These are phyloP conservation scores for Chrysomallon squamiferum DNA, from an alignment of 1,140 invertebrate species.

Conservation along the genomic window DNA sequence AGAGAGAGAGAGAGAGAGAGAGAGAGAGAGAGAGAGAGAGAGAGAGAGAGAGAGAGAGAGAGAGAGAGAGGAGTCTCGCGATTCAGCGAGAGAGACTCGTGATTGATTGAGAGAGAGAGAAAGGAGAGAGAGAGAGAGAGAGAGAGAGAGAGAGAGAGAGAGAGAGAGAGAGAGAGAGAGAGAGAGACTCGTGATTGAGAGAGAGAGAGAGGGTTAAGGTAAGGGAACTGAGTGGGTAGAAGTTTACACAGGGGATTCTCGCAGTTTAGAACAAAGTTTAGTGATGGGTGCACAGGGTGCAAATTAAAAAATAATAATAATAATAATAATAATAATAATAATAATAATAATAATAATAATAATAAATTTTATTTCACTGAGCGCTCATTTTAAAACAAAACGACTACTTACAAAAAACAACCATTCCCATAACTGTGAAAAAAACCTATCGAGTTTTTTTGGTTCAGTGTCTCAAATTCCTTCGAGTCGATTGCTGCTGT, in stretches of 20 bases:
- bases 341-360: too few species aligned
- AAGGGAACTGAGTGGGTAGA: neutral
- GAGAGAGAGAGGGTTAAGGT: neutral
- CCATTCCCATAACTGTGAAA: too few species aligned
- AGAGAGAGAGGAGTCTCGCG: neutral
- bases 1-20: neutral
- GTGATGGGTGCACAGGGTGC: neutral
- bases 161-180: neutral
- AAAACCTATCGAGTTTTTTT: too few species aligned
- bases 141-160: neutral
- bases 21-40: conserved; percentile 1
- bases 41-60: neutral
- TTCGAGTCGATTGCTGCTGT: too few species aligned
- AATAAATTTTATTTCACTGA: too few species aligned
- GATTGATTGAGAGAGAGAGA: neutral
- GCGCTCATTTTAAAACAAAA: too few species aligned
- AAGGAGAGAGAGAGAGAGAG: neutral
- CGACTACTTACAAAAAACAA: too few species aligned
- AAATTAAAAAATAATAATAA: too few species aligned
- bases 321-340: too few species aligned
- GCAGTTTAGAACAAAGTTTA: neutral
- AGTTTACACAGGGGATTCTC: neutral
- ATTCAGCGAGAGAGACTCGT: neutral
- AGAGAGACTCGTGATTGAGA: neutral
- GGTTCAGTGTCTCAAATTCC: neutral